Base-by-base conservation (phyloP, 2,888 invertebrate genomes). In the Aspidiotus rigidus region DNA sequence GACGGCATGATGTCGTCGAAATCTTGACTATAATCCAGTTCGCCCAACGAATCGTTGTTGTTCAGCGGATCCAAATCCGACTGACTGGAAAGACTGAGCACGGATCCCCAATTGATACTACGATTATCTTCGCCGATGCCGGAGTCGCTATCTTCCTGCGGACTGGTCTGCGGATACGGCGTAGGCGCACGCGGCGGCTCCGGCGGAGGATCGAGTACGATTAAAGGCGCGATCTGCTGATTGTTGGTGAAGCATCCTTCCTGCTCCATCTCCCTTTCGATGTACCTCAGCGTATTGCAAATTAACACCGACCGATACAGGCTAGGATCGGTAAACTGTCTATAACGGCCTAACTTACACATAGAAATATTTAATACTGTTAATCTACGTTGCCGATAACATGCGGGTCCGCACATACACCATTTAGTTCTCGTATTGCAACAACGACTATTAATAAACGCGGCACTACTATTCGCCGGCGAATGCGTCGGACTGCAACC, bases 21-120 rank as follows among this genome's bases (percentile, higher is more conserved):
- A 75, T 83, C 83, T 72, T 78, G 74, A 6, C 82, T 80, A 67
- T 81, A 77, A 75, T 83, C 82, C 78, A 67, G 61, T 73, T 78
- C 78, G n/a, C 76, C 75, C 40, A 77, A 74, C 6, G 72, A 72
- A 81, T 90, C 89, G 79, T 89, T 89, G 80, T 88, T 87, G 77
- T 86, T 87, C 61, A 87, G 79, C 73, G 90, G 89, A 79, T 91
- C 91, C 70, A 91, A 82, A 77, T 90, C 90, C 72, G 90, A 69
- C 77, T 91, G 90, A 74, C 89, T 89, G 74, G 90, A 89, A 62
- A 93, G 83, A 77, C 89, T 90, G 73, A 93, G 83, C 75, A 93
- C 92, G 64, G 91, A 91, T 78, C 92, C 90, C 93, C 93, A 93
- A 80, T 92, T 92, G 79, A 93, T 92, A 75, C 89, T 74, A 89